Percentiles rank a stretch among this genome's conserved stretches.
Evolutionary conservation across 2,797 vertebrate species (phyloP).

Genomic region (Rhinophrynus dorsalis): DNA sequence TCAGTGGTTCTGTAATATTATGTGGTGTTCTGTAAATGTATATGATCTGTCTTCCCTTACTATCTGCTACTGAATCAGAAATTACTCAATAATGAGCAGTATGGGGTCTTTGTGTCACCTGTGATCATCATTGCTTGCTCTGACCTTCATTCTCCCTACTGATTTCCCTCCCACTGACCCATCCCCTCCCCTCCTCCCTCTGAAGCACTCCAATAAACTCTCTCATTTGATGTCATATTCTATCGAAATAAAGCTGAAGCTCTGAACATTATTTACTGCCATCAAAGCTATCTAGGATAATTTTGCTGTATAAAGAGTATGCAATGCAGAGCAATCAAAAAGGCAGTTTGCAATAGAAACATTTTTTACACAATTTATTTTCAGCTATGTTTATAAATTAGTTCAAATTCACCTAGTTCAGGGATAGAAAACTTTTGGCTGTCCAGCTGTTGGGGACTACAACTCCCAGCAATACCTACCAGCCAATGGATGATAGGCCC

Average conservation of each 20-base stretch:
- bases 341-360: no score
- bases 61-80: neutral
- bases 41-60: no score
- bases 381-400: no score
- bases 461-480: no score
- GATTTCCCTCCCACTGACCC: neutral
- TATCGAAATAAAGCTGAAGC: constrained; percentile 3
- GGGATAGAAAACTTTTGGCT: no score
- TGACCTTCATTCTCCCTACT: neutral
- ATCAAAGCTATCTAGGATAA: neutral
- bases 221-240: neutral
- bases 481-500: no score
- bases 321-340: no score
- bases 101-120: neutral
- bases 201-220: neutral
- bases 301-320: neutral
- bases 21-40: no score
- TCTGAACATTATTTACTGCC: neutral
- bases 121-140: neutral
- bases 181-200: neutral
- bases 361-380: no score
- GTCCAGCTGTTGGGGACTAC: no score
- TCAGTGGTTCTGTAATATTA: no score
- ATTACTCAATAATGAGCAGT: neutral
- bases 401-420: no score